Evolutionary conservation across 2,888 invertebrate genomes (phyloP).

Genomic region (Drosophila merina): DNA sequence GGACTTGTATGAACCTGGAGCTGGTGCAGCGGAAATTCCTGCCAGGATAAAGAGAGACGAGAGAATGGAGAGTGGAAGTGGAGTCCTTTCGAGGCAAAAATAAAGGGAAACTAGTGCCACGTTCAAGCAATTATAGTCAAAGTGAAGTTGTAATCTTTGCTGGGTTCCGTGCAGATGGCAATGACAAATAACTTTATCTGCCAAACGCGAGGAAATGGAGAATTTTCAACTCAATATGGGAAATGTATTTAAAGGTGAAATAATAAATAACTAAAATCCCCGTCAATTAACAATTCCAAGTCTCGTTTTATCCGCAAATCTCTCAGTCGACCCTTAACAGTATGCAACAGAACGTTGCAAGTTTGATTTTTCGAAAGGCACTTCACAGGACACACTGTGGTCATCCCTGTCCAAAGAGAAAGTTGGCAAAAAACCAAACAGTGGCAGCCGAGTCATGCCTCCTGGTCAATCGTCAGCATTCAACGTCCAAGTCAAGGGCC

Average conservation of each 20-base stretch:
- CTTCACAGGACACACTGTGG: slow-evolving; percentile 40
- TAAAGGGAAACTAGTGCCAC: slow-evolving; percentile 47
- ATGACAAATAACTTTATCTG: slow-evolving; percentile 60
- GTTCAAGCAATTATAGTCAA: slow-evolving; percentile 69
- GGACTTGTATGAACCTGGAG: slow-evolving; percentile 24
- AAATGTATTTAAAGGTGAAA: not conserved
- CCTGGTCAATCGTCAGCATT: slow-evolving; percentile 46
- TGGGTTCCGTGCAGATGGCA: slow-evolving; percentile 52
- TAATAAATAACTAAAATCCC: not conserved
- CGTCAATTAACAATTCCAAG: too few relatives aligned
- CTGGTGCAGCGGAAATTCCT: slow-evolving; percentile 64
- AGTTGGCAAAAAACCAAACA: slow-evolving; percentile 12
- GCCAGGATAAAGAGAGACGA: slow-evolving; percentile 23
- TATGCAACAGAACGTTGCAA: slow-evolving; percentile 20
- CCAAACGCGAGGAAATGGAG: not conserved
- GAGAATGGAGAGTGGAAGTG: not conserved
- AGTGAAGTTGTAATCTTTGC: slow-evolving; percentile 70
- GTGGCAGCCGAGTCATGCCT: slow-evolving; percentile 5
- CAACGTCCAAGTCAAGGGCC: slow-evolving; percentile 64
- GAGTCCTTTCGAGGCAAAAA: slow-evolving; percentile 17
- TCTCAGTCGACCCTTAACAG: slow-evolving; percentile 9
- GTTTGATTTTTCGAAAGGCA: slow-evolving; percentile 46
- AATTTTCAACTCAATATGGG: slow-evolving; percentile 3
- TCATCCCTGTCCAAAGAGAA: slow-evolving; percentile 18
- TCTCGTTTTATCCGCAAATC: not conserved